Conservation (phyloP, 2,888 invertebrate species). For the Horisme vitalbata region DNA sequence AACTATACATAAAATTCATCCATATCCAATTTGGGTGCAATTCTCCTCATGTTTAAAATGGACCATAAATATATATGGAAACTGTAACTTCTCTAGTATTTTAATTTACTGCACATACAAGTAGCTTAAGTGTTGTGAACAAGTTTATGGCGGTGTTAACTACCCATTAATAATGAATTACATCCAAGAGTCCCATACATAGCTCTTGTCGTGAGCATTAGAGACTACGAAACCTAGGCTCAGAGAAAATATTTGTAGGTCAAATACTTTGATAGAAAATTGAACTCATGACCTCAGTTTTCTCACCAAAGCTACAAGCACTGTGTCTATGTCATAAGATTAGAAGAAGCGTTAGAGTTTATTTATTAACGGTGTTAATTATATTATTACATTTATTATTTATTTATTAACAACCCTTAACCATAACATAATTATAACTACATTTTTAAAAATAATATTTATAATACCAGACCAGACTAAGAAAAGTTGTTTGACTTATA, state of each 20-base stretch:
- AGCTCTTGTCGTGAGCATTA: slow-evolving; percentile 13
- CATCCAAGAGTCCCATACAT: slow-evolving; percentile 4
- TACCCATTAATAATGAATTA: slow-evolving; percentile 10
- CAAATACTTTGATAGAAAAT: slow-evolving; percentile 7
- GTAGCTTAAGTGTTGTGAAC: slow-evolving; percentile 7
- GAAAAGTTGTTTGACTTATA: no score
- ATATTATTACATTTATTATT: no score
- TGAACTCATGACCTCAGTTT: slow-evolving; percentile 7
- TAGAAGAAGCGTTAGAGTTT: no score
- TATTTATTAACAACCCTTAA: no score
- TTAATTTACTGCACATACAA: slow-evolving; percentile 10
- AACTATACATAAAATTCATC: no score
- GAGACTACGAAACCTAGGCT: slow-evolving; percentile 1
- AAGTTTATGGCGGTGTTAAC: slow-evolving; percentile 15
- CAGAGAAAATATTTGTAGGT: slow-evolving; percentile 9
- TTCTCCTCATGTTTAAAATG: no score
- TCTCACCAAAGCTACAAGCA: background rate
- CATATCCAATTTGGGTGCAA: no score
- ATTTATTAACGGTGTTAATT: no score
- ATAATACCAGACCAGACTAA: no score
- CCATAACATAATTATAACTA: no score
- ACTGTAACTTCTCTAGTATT: background rate
- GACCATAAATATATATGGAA: slow-evolving; percentile 12
- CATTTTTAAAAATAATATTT: no score
- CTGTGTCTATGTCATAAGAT: background rate